Percentiles rank a stretch among this genome's conserved stretches.
Conservation (phyloP, 2,113 vertebrate genomes). For the Alethe diademata region DNA sequence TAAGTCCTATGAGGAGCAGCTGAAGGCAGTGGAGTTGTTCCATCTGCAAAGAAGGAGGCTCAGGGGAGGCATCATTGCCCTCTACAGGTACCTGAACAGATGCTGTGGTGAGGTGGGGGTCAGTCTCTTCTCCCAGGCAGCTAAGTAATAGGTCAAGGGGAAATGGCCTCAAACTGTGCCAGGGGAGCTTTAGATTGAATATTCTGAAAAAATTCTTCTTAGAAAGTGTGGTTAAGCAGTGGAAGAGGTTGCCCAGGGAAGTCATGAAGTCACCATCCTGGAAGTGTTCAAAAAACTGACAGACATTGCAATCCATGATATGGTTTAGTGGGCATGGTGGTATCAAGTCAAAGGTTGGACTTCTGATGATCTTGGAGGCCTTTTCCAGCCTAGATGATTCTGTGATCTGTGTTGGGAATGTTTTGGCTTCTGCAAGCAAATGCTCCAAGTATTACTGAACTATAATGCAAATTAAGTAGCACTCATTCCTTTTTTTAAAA, state of each 20-base stretch:
- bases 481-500: not conserved
- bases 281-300: not conserved
- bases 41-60: not conserved
- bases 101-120: rapidly evolving
- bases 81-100: not conserved
- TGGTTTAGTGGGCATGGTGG: not conserved
- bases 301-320: not conserved
- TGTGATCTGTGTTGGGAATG: not conserved
- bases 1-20: not conserved
- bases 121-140: not conserved
- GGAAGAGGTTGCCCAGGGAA: not conserved
- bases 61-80: not conserved
- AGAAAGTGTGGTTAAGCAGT: not conserved
- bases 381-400: not conserved
- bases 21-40: not conserved
- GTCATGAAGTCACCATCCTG: not conserved
- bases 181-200: not conserved
- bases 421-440: not conserved
- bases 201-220: not conserved
- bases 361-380: not conserved
- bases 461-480: not conserved
- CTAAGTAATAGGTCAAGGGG: too few species aligned
- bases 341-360: not conserved
- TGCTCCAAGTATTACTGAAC: not conserved
- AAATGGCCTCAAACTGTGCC: not conserved